Evolutionary conservation across 2,888 invertebrate genomes (phyloP).

Genomic region (Papilio gigon): DNA sequence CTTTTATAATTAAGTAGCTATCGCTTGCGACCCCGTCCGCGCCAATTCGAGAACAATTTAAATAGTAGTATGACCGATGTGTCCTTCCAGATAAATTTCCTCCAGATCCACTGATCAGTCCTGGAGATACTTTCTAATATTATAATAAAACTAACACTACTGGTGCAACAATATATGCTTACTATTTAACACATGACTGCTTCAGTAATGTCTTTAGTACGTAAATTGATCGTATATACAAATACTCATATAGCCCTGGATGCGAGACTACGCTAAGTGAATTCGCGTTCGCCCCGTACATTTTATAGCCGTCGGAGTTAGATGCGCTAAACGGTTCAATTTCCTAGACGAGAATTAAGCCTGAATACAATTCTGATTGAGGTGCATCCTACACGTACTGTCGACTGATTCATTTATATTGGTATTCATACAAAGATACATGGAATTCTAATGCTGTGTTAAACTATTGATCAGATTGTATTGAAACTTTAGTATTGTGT

Average conservation of each 20-base stretch:
- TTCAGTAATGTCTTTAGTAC: background rate
- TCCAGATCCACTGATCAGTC: too few relatives aligned
- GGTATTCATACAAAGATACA: background rate
- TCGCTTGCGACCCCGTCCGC: too few relatives aligned
- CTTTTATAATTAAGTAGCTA: background rate
- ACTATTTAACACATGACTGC: background rate
- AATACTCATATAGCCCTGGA: background rate
- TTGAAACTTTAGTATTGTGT: too few relatives aligned
- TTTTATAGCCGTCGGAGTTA: slow-evolving; percentile 24
- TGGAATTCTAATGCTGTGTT: background rate
- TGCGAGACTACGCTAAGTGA: slow-evolving; percentile 8
- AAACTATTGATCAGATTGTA: too few relatives aligned
- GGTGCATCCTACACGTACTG: background rate
- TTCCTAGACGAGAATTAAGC: slow-evolving; percentile 32
- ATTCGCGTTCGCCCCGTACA: slow-evolving; percentile 22
- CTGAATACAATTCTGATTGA: slow-evolving; percentile 30
- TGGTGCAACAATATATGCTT: background rate
- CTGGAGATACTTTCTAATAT: too few relatives aligned
- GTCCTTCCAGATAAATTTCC: too few relatives aligned
- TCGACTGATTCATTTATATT: background rate
- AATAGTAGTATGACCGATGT: too few relatives aligned
- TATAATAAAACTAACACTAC: too few relatives aligned
- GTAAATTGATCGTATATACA: background rate
- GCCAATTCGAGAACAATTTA: too few relatives aligned
- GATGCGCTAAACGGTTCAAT: slow-evolving; percentile 33